Base-by-base conservation (phyloP, 2,888 invertebrate genomes). In the Hydraecia micacea region DNA sequence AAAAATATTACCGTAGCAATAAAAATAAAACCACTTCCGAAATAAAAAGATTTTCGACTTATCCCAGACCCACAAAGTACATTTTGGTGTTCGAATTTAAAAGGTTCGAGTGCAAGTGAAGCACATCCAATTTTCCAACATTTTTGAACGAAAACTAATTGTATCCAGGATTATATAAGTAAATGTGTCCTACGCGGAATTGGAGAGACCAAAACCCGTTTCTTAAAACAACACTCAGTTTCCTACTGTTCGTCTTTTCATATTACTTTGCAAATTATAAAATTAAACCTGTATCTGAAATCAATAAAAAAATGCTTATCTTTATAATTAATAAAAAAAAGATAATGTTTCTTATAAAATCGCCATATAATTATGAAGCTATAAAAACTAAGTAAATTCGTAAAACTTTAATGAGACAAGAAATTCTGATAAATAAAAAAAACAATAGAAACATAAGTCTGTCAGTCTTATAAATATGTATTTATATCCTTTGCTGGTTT, bases 401-500 rank as follows among this genome's bases (percentile, higher is more conserved):
- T 9, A n/a, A 36, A 63, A 74, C 63, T 28, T 58, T 8, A 70
- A 62, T 42, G 55, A 2, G 2, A 36, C n/a, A 58, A 70, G 32
- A 52, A 62, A 28, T 66, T 58, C 2, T 55, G 18, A n/a, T 79
- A 69, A 36, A 55, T 67, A 77, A 28, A 72, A n/a, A n/a, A 76
- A 62, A 65, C 36, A 68, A 87, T 60, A 73, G 9, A 66, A n/a
- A 74, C 32, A 60, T 49, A 36, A 21, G 36, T 73, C 21, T 42
- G 69, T 75, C 69, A 15, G 55, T 73, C 71, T 49, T 28, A 74
- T 77, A 79, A 73, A 80, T 39, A 46, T 15, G 11, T 81, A 80
- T 86, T 71, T 71, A 79, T 78, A 28, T 52, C 9, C 42, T 62
- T 63, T 39, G 15, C 46, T 9, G 49, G 83, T 68, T 77, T 86